Evolutionary conservation across 1,140 invertebrate species (phyloP).

Genomic region (Drosophila lowei): DNA sequence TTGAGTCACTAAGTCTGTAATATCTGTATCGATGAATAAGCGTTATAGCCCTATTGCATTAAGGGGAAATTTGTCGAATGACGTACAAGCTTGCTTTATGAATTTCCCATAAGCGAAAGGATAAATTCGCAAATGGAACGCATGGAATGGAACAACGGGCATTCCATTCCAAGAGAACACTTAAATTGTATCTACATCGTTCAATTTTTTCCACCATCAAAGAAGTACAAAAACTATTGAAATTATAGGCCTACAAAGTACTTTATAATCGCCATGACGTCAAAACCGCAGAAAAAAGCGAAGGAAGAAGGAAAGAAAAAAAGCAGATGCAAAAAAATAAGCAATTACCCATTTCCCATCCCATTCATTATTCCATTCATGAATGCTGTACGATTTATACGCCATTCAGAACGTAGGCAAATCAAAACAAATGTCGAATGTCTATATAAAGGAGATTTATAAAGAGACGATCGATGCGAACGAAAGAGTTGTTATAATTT

Average conservation of each 20-base stretch:
- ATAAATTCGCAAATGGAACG: no score
- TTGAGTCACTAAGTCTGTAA: no score
- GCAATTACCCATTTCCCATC: conserved; percentile 6
- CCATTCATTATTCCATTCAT: conserved; percentile 48
- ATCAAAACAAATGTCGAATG: conserved; percentile 59
- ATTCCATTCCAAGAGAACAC: no score
- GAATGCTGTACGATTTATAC: conserved; percentile 19
- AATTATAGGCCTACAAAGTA: not conserved
- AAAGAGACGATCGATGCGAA: conserved; percentile 16
- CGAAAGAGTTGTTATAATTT: conserved; percentile 43
- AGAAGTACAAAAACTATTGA: not conserved
- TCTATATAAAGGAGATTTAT: conserved; percentile 12
- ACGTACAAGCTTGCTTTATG: no score
- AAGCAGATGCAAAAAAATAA: no score
- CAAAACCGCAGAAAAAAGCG: conserved; percentile 13
- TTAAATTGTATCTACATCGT: no score
- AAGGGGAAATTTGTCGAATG: no score
- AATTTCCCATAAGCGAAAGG: no score
- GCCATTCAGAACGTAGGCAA: conserved; percentile 34
- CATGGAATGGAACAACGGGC: no score
- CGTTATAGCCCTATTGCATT: no score
- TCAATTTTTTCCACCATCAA: conserved; percentile 1
- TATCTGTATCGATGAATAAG: no score
- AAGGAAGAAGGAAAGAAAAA: conserved; percentile 1
- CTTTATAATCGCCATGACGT: conserved; percentile 25